Evolutionary conservation across 2,797 vertebrate genomes (phyloP).

Genomic region (Threskiornis aethiopicus): DNA sequence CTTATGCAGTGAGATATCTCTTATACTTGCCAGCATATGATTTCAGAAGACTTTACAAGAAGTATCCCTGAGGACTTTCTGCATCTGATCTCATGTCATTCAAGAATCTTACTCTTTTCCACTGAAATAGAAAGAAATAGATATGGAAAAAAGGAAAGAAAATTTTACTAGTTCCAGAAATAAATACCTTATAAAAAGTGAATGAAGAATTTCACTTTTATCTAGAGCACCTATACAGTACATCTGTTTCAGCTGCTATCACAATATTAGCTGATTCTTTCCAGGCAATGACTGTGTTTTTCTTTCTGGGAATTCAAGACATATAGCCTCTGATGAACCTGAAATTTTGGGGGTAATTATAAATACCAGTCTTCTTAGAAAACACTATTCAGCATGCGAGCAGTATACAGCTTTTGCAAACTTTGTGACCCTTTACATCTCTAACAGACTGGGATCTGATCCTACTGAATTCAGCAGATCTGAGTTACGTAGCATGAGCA

Average conservation of each 20-base stretch:
- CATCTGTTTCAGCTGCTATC: neutral
- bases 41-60: slow-evolving; percentile 5
- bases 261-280: neutral
- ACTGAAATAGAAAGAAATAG: neutral
- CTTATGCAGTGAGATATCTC: neutral
- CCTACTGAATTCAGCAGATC: neutral
- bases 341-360: neutral
- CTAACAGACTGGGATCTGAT: neutral
- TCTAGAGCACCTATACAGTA: neutral
- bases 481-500: neutral
- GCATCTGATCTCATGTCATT: neutral
- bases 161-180: neutral
- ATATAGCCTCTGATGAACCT: neutral
- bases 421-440: neutral
- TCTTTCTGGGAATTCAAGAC: neutral
- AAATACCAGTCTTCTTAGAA: neutral
- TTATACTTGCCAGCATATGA: neutral
- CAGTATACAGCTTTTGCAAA: neutral
- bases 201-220: neutral
- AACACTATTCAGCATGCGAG: neutral
- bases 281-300: neutral
- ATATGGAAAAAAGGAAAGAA: neutral
- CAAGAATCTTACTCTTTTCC: neutral
- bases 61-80: neutral
- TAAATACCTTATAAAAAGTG: neutral